phyloP scores from a whole-genome alignment of 2,113 vertebrate species.

The Harpagus bidentatus region DNA sequence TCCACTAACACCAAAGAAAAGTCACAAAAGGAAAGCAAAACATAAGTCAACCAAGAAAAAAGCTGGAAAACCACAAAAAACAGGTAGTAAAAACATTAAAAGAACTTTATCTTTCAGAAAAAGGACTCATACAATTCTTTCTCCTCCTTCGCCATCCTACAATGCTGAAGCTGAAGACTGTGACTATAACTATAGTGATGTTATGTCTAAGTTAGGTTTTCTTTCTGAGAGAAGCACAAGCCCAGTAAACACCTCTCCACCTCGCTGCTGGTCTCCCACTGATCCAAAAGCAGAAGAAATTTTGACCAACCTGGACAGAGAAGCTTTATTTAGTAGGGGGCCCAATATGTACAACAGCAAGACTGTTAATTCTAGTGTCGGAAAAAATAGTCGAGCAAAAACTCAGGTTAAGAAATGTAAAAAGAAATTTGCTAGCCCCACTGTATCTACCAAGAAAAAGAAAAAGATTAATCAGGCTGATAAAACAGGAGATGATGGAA shows the following conservation, averaged over 20 bases:
- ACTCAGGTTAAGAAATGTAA: constrained; percentile 77
- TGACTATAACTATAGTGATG: constrained; percentile 86
- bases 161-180: constrained; percentile 87
- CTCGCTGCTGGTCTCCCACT: constrained; percentile 97
- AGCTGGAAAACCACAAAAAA: constrained; percentile 75
- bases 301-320: constrained; percentile 76
- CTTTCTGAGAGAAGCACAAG: constrained; percentile 92
- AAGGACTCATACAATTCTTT: constrained; percentile 74
- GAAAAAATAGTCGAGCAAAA: constrained; percentile 72
- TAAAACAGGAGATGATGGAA: constrained; percentile 67
- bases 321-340: constrained; percentile 76
- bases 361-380: constrained; percentile 46
- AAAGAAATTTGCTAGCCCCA: constrained; percentile 67
- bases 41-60: constrained; percentile 85
- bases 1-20: constrained; percentile 90
- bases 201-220: constrained; percentile 95
- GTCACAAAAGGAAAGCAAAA: constrained; percentile 87
- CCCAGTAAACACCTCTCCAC: constrained; percentile 87
- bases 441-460: constrained; percentile 74
- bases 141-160: constrained; percentile 85
- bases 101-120: constrained; percentile 77
- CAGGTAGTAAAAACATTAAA: constrained; percentile 71
- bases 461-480: constrained; percentile 70
- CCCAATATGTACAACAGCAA: constrained; percentile 68
- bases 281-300: constrained; percentile 84